Conservation (phyloP, 2,888 invertebrate genomes). For the Brachylomia viminalis region DNA sequence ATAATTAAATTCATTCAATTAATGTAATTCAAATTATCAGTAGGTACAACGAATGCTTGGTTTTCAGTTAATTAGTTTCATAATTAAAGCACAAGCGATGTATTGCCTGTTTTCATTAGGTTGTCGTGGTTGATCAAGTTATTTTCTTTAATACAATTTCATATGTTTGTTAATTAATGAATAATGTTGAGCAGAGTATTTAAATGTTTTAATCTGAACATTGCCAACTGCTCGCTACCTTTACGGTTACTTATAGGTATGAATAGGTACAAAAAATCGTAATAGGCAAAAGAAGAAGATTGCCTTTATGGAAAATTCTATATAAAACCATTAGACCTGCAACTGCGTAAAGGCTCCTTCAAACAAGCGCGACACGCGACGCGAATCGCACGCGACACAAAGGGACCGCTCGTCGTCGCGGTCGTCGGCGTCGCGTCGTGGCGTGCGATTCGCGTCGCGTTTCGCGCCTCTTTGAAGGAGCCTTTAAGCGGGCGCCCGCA, state of each 20-base stretch:
- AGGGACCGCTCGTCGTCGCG: too few species aligned
- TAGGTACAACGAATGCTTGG: conserved; percentile 26
- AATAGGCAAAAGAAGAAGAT: too few species aligned
- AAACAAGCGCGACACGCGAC: too few species aligned
- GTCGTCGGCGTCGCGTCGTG: too few species aligned
- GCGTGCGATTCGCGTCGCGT: too few species aligned
- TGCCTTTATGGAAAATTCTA: too few species aligned
- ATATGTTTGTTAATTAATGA: conserved; percentile 19
- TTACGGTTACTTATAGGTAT: background rate
- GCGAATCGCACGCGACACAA: too few species aligned
- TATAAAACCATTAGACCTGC: too few species aligned
- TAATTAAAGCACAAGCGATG: conserved; percentile 28
- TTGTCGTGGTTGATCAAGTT: conserved; percentile 17
- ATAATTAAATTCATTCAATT: conserved; percentile 39
- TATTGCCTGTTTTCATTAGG: conserved; percentile 13
- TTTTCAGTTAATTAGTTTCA: conserved; percentile 50
- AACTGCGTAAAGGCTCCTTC: too few species aligned
- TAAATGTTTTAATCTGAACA: background rate
- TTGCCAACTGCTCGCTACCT: background rate
- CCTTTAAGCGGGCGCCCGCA: too few species aligned
- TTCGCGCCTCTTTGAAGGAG: too few species aligned
- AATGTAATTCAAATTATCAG: conserved; percentile 46
- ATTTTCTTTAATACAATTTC: conserved; percentile 25
- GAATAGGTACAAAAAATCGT: background rate
- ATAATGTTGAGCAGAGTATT: background rate